Evolutionary conservation across 2,888 invertebrate genomes (phyloP), one percentile per base, ranked within the genome.

Genomic region (Nowickia ferox): DNA sequence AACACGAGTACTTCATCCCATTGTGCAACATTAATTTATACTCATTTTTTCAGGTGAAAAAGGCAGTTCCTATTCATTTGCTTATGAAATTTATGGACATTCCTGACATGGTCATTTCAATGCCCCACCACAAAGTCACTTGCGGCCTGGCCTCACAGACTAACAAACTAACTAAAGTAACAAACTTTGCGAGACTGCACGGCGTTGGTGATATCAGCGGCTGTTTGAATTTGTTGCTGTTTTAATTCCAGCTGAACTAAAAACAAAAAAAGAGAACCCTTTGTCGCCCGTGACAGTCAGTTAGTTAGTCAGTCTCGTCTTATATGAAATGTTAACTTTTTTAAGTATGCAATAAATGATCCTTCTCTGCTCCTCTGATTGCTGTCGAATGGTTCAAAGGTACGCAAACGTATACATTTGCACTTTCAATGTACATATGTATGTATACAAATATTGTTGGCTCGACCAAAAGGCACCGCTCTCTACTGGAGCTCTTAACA

Each of bases 401-500:
- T 72, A n/a, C 65, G 38, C 51, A 30, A n/a, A 22, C 51, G 0
- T 53, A 61, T 42, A 78, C 66, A 68, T 69, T 51, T 53, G 30
- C 71, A 53, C 19, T 55, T 17, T 17, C 55, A 65, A 53, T 61
- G n/a, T 40, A 38, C 38, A 22, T 17, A 51, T 38, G 15, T 11
- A 19, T 9, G 10, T 11, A 46, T 68, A 72, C 19, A 72, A 72
- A 65, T 79, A 46, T 38, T 63, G 55, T 44, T 71, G 71, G 38
- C 2, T 22, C 9, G 71, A 71, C 79, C 46, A 79, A 91, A 91
- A 91, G 91, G 86, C 87, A 90, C 91, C 91, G 91, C 91, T 88
- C 91, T 87, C 91, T 87, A 89, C 88, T 91, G 91, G 91, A 91
- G 91, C 90, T 91, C 90, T 90, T 90, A 90, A 90, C 91, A 90